A percentile compares a stretch with the other conserved stretches of the same genome.
phyloP scores from a whole-genome alignment of 2,797 vertebrate species.

The Carcharodon carcharias region DNA sequence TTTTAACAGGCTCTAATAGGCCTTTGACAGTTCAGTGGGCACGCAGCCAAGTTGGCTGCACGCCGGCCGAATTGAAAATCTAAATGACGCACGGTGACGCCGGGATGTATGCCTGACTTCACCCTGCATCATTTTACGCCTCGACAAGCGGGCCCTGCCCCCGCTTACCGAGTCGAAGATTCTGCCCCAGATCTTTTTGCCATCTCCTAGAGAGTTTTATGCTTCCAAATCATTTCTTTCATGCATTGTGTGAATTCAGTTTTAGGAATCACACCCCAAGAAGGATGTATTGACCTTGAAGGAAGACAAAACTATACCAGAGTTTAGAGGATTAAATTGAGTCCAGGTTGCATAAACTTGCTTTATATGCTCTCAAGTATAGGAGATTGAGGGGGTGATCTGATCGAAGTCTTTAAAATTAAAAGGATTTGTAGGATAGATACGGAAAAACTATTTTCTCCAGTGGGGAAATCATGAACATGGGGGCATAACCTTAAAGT shows the following conservation, averaged over 20 bases:
- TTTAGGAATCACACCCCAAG: neutral
- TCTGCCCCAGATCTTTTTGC: too few species aligned
- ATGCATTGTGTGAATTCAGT: neutral
- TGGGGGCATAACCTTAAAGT: neutral
- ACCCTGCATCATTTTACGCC: too few species aligned
- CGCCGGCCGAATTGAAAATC: too few species aligned
- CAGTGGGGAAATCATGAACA: neutral
- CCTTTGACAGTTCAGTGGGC: too few species aligned
- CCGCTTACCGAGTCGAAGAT: neutral
- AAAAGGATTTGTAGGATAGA: neutral
- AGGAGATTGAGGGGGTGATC: neutral
- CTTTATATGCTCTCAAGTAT: neutral
- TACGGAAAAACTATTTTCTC: neutral
- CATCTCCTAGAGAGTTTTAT: neutral
- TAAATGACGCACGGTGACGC: too few species aligned
- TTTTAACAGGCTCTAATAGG: too few species aligned
- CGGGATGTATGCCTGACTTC: too few species aligned
- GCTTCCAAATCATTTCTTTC: neutral
- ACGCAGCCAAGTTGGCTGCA: too few species aligned
- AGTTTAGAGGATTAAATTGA: neutral
- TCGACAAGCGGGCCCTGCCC: too few species aligned
- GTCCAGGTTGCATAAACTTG: neutral
- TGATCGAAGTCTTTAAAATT: neutral
- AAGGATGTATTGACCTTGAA: neutral
- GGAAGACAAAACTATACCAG: neutral